Evolutionary conservation across 2,888 invertebrate species (phyloP).

Genomic region (Torymus tubicola): DNA sequence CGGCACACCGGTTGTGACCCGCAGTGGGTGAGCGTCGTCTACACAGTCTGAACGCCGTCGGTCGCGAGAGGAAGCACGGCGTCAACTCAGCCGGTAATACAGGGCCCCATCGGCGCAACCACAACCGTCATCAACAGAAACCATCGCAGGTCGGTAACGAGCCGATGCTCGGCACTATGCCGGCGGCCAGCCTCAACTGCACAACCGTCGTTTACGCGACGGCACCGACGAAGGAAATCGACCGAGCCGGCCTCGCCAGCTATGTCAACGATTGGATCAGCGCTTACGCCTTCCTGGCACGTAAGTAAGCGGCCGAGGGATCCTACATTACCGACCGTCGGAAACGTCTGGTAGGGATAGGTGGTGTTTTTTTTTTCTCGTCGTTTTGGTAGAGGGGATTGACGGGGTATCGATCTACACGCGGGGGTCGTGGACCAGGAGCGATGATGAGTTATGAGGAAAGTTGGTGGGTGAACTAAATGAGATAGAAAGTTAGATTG

Average conservation of each 20-base stretch:
- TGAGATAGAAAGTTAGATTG: too few relatives aligned
- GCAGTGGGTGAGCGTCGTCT: conserved; percentile 70
- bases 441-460: too few relatives aligned
- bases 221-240: conserved; percentile 70
- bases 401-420: too few relatives aligned
- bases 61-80: conserved; percentile 64
- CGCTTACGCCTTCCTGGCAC: conserved; percentile 83
- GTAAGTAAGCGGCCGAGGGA: conserved; percentile 78
- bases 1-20: too few relatives aligned
- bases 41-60: conserved; percentile 69
- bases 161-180: conserved; percentile 20
- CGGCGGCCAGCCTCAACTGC: conserved; percentile 67
- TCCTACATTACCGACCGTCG: conserved; percentile 52
- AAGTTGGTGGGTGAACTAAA: too few relatives aligned
- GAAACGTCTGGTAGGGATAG: background rate
- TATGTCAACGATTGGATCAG: conserved; percentile 85
- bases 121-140: conserved; percentile 22
- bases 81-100: background rate
- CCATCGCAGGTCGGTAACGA: conserved; percentile 41
- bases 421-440: too few relatives aligned
- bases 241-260: conserved; percentile 77
- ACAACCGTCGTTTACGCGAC: conserved; percentile 76
- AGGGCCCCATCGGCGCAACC: conserved; percentile 46
- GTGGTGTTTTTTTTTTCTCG: background rate
- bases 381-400: too few relatives aligned